These are phyloP conservation scores for Lumbricus terrestris DNA, from an alignment of 2,888 invertebrate species.

Conservation along the genomic window DNA sequence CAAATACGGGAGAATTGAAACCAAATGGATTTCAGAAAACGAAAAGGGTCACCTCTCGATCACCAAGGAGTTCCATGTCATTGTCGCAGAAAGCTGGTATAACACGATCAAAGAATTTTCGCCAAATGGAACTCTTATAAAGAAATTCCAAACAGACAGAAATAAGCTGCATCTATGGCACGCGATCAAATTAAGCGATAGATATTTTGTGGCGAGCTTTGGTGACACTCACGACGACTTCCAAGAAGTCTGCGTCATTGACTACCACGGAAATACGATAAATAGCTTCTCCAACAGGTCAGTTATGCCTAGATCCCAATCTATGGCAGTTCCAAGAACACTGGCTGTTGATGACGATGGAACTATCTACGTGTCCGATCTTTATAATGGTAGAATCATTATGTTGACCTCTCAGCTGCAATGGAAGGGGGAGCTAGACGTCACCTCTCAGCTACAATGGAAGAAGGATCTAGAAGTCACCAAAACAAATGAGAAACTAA, in stretches of 20 bases:
- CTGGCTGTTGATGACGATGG: neutral
- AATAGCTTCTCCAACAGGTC: neutral
- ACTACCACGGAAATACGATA: neutral
- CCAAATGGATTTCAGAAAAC: neutral
- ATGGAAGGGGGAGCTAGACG: neutral
- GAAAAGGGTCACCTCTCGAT: neutral
- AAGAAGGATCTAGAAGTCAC: neutral
- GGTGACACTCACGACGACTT: neutral
- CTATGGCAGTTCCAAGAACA: neutral
- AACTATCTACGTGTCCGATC: neutral
- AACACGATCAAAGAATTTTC: neutral
- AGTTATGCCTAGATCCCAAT: neutral
- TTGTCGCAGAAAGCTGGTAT: constrained; percentile 9
- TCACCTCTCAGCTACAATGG: neutral
- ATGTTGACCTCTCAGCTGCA: neutral
- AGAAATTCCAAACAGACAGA: neutral
- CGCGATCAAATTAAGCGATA: neutral
- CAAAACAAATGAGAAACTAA: neutral
- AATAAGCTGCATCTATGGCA: neutral
- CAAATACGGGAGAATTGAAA: neutral
- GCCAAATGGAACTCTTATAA: neutral
- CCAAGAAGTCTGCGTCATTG: neutral
- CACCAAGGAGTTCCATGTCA: neutral
- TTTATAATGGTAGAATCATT: neutral
- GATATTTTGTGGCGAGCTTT: neutral